Base-by-base conservation (phyloP, 2,113 vertebrate genomes). In the Thomomys bottae region DNA sequence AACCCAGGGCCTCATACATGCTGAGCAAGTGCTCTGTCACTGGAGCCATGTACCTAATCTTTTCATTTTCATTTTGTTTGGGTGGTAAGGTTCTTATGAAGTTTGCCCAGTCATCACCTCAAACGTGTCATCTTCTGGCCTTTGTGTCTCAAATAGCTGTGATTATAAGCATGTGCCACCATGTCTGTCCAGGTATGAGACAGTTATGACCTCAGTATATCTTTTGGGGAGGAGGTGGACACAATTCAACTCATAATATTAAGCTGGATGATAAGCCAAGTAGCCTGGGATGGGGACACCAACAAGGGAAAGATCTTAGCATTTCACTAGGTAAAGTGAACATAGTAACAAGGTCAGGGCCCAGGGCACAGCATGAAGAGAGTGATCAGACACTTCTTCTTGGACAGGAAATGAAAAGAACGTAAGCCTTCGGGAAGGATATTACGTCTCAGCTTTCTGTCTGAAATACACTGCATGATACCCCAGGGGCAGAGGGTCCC, bases 281-380 rank as follows among this genome's bases (percentile, higher is more conserved):
- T 14, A 73, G 12, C 21, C 67, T 45, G 34, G 36, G 17, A 64
- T 79, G 18, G 73, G 68, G 32, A 7, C 63, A 6, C 5, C 36
- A 61, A 67, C 0, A 4, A 20, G 57, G 80, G 12, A 32, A 40
- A 8, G 1, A 73, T 36, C 68, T 85, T 67, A 75, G 61, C 75
- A 67, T 81, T 89, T 89, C 30, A 42, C 7, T 36, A 67, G 85
- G 30, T 54, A 54, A 87, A 93, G 49, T 45, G 49, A n/a, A 64
- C 77, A 68, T 15, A 36, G 8, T 12, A 71, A 32, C 3, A 72
- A 40, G 14, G 40, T 84, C 75, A 42, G 32, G 40, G 68, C n/a
- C 73, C 70, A 67, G 5, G 1, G 36, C 57, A 54, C 12, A 57
- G 36, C 5, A 21, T 9, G 1, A 59, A 83, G 81, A 78, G 42